phyloP scores from a whole-genome alignment of 2,888 invertebrate species.

The Lagria hirta region DNA sequence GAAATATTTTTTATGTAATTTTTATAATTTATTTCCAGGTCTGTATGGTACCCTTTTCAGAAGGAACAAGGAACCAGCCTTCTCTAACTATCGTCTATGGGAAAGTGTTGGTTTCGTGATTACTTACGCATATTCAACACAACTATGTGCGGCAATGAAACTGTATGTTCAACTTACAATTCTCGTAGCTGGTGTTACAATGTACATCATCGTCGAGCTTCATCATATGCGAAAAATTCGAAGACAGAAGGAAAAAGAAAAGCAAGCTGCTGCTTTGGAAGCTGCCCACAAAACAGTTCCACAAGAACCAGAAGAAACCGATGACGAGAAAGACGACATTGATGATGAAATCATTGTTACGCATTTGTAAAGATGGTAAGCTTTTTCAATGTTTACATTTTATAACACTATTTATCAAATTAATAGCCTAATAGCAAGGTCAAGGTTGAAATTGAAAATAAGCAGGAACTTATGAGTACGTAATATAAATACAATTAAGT shows the following conservation, averaged over 20 bases:
- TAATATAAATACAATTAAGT: no score
- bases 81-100: slow-evolving; percentile 89
- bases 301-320: slow-evolving; percentile 70
- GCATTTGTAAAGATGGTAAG: slow-evolving; percentile 63
- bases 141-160: slow-evolving; percentile 83
- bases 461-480: no score
- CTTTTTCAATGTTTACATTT: background rate
- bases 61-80: slow-evolving; percentile 88
- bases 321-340: slow-evolving; percentile 84
- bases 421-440: slow-evolving; percentile 5
- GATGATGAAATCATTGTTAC: slow-evolving; percentile 87
- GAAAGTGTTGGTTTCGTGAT: slow-evolving; percentile 88
- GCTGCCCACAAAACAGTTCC: slow-evolving; percentile 56
- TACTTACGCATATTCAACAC: slow-evolving; percentile 86
- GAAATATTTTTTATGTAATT: no score
- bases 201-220: slow-evolving; percentile 80
- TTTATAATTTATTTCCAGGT: slow-evolving; percentile 58
- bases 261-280: slow-evolving; percentile 65
- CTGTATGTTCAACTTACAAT: slow-evolving; percentile 81
- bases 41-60: slow-evolving; percentile 84
- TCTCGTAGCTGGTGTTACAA: slow-evolving; percentile 70
- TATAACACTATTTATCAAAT: background rate
- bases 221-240: slow-evolving; percentile 79
- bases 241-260: slow-evolving; percentile 68
- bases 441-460: slow-evolving; percentile 1